Base-by-base conservation (phyloP, 2,888 invertebrate species). In the Aethes cnicana region DNA sequence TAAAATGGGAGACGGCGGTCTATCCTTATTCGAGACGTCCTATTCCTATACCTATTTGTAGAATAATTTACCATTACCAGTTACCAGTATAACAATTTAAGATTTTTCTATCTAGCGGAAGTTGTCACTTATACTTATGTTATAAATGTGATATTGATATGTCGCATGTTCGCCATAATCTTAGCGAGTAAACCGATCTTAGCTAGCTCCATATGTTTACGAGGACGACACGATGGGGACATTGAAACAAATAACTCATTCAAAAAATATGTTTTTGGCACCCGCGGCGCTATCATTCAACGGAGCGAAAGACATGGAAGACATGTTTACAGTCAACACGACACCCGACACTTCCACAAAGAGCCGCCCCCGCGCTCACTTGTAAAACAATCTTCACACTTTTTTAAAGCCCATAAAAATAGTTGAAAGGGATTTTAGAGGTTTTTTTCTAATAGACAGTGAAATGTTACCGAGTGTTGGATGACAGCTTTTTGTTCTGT, bases 401-500 rank as follows among this genome's bases (percentile, higher is more conserved):
- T 86, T 86, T 88, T 87, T 87, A 86, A 71, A 75, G 78, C 78
- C 69, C 81, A 84, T 89, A 87, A 89, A 89, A 89, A 89, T 88
- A 88, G 88, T 87, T 85, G 72, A 88, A 87, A 88, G 86, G 81
- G 81, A 82, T 81, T 82, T 72, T 74, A 68, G n/a, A n/a, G 64
- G 72, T 75, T 80, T 77, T 81, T 74, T 84, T 85, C 83, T 84
- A 84, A 86, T 85, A 87, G 86, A 86, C 87, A 84, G 81, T 88
- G 88, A 88, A 88, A 87, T 88, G 89, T 89, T 84, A 79, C 89
- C 82, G 86, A 85, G 82, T 81, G 81, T 82, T 83, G 68, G 81
- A 77, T 86, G 88, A 87, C 88, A 84, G 87, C 88, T 88, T 89
- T n/a, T 88, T 89, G 87, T 87, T 86, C 83, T 84, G 80, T 85